Percentiles rank a stretch among this genome's conserved stretches.
phyloP scores from a whole-genome alignment of 2,888 invertebrate genomes.

The Erannis defoliaria region DNA sequence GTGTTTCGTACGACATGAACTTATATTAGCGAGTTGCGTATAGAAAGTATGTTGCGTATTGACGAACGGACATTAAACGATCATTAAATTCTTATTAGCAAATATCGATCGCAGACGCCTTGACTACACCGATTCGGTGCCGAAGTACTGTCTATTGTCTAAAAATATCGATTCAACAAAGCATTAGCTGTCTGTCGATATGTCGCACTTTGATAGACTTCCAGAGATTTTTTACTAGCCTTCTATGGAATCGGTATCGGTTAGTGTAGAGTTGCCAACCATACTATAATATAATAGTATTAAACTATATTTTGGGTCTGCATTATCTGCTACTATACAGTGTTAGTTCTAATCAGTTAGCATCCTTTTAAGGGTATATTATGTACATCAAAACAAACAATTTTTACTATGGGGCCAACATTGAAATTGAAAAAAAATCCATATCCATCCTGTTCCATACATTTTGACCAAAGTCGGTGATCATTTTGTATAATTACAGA shows the following conservation, averaged over 20 bases:
- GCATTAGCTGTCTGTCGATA: constrained; percentile 3
- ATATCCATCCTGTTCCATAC: too few species aligned
- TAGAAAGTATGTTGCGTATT: background rate
- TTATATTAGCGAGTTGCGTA: background rate
- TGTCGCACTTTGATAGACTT: constrained; percentile 3
- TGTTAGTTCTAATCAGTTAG: too few species aligned
- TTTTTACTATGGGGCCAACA: too few species aligned
- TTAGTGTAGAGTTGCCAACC: too few species aligned
- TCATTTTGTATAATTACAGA: too few species aligned
- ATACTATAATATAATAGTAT: background rate
- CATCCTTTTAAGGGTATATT: too few species aligned
- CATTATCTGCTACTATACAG: too few species aligned
- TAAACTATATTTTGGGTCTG: too few species aligned
- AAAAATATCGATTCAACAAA: background rate
- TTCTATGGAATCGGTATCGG: constrained; percentile 6
- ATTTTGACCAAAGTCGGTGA: too few species aligned
- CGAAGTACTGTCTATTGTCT: background rate
- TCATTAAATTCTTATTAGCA: constrained; percentile 30
- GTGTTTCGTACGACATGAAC: background rate
- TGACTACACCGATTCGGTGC: background rate
- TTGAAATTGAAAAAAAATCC: too few species aligned
- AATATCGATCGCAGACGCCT: constrained; percentile 26
- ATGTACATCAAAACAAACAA: too few species aligned
- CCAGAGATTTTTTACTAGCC: background rate
- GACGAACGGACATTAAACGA: constrained; percentile 3